phyloP scores from a whole-genome alignment of 1,140 invertebrate species.

The Neelides sp. region DNA sequence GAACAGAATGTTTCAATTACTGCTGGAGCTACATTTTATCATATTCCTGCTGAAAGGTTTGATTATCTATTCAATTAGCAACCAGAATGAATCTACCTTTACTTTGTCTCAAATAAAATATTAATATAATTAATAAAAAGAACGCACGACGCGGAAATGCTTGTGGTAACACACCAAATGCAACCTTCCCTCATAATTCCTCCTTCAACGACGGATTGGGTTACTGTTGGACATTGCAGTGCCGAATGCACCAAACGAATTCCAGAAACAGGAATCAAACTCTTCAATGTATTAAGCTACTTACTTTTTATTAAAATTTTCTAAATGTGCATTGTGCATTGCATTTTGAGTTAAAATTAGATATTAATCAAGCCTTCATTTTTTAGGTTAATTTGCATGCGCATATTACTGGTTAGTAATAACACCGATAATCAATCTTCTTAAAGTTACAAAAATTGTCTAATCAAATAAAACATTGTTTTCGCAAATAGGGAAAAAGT shows the following conservation, averaged over 20 bases:
- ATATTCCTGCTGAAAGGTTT: slow-evolving; percentile 9
- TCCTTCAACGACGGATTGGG: background rate
- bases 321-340: background rate
- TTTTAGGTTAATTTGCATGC: too few relatives aligned
- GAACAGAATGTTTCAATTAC: slow-evolving; percentile 6
- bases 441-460: background rate
- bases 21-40: background rate
- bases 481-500: slow-evolving; percentile 42
- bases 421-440: slow-evolving; percentile 27
- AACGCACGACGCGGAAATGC: background rate
- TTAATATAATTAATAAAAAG: slow-evolving; percentile 6
- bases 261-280: slow-evolving; percentile 11
- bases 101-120: background rate
- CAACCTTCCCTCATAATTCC: too few relatives aligned
- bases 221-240: slow-evolving; percentile 13
- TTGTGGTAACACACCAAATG: too few relatives aligned
- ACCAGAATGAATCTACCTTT: background rate
- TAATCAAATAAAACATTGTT: background rate
- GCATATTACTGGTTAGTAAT: slow-evolving; percentile 9
- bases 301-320: background rate
- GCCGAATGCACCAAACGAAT: slow-evolving; percentile 11
- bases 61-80: background rate
- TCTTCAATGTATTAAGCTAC: slow-evolving; percentile 17
- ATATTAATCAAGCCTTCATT: too few relatives aligned
- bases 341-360: background rate